Base-by-base conservation (phyloP, 2,888 invertebrate species). In the Dicycla oo region DNA sequence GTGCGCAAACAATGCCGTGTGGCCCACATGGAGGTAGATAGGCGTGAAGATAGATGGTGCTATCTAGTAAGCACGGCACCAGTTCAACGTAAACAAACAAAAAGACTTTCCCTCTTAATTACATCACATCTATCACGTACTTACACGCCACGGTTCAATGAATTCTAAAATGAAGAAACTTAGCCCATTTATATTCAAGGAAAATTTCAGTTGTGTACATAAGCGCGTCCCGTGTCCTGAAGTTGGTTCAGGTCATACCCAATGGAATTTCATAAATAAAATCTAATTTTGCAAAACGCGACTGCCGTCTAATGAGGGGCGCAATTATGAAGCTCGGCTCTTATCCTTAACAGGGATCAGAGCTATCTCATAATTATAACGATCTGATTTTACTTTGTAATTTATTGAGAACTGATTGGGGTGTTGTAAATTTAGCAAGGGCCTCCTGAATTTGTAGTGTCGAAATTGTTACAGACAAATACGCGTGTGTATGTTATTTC, bases 291-390 rank as follows among this genome's bases (percentile, higher is more conserved):
- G 88, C 86, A 75, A 86, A 88, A 88, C 88, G 86, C 83, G 83
- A 81, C 87, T 82, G 86, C 88, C 89, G 86, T 86, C 89, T 93
- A 93, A 93, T 92, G 93, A 92, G 91, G 90, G 88, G 80, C 90
- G 91, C 91, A 92, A 93, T 93, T 92, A 93, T 89, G 87, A 90
- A 88, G 85, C 88, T 84, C 88, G 84, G 86, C 87, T 88, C 88
- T 89, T 88, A 89, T 87, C 87, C 86, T 80, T 90, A 89, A 88
- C 89, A 87, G 86, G 88, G 86, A 88, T 88, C 86, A 86, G 85
- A 88, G 87, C 86, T 88, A 89, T 87, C 87, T 89, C 79, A 87
- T 89, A 90, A 91, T 90, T 88, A 87, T 84, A 83, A 81, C 75
- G 84, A 86, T 88, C 87, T 79, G 82, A 88, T 89, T 89, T 81